Percentiles rank a stretch among this genome's conserved stretches.
These are phyloP conservation scores for Amaurobius ferox DNA, from an alignment of 2,888 invertebrate genomes.

Conservation along the genomic window DNA sequence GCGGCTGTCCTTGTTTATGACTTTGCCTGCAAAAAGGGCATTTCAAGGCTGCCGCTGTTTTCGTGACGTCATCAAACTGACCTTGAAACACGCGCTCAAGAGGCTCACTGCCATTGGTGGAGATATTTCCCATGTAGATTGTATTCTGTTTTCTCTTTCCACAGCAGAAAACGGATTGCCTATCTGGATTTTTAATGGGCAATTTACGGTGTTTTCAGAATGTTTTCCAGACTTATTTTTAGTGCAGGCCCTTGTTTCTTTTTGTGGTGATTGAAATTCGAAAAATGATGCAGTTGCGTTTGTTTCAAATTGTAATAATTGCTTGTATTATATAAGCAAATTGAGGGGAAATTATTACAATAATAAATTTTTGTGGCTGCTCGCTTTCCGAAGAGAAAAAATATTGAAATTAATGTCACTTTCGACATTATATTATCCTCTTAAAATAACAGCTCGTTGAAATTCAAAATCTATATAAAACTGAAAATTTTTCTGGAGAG, in stretches of 20 bases:
- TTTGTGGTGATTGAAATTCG: neutral
- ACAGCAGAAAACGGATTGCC: constrained; percentile 14
- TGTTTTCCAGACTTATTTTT: neutral
- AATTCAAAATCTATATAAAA: too few relatives aligned
- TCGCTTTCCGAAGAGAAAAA: too few relatives aligned
- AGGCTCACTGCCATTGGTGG: neutral
- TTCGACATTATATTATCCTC: too few relatives aligned
- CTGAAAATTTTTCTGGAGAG: too few relatives aligned
- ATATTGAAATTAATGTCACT: too few relatives aligned
- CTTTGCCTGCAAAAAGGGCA: constrained; percentile 66
- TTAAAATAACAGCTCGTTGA: too few relatives aligned
- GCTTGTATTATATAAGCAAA: neutral
- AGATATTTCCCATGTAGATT: constrained; percentile 24
- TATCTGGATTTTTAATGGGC: constrained; percentile 4
- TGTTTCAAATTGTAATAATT: neutral
- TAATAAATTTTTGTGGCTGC: too few relatives aligned
- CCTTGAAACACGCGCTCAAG: constrained; percentile 43
- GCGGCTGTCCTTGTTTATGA: constrained; percentile 67
- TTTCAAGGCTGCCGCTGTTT: constrained; percentile 62
- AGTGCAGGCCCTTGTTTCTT: neutral
- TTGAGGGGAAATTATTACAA: neutral
- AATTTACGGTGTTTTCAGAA: neutral
- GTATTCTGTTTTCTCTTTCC: constrained; percentile 6
- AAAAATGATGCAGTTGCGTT: neutral
- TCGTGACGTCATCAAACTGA: constrained; percentile 66